Base-by-base conservation (phyloP, 2,113 vertebrate species). In the Cinclus mexicanus region DNA sequence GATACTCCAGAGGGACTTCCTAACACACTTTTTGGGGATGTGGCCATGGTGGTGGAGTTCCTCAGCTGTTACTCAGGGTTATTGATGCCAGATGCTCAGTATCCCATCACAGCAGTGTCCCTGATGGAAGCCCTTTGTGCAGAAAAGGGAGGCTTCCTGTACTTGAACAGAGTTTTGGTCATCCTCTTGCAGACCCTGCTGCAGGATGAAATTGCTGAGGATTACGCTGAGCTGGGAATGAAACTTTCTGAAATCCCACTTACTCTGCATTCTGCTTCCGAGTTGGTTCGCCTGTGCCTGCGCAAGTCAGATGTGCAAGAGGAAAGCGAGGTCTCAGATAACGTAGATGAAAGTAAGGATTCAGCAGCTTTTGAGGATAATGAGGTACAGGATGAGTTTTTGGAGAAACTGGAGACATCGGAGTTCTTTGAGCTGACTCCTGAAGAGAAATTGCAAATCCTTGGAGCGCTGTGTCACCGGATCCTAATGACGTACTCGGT, bases 401-500 rank as follows among this genome's bases (percentile, higher is more conserved):
- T 99, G 92, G 99, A 99, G 88, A 99, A 99, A 92, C 98, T 99
- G 37, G 99, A 99, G 94, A 99, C 98, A 0, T 96, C 98, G 0
- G 99, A 99, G 90, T 99, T 99, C 87, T 99, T 99, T 81, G 99
- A 99, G 91, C 95, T 99, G 69, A 98, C 97, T 15, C 98, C 99
- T 1, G 98, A 98, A 57, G 99, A 99, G 97, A 99, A 99, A 94
- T 96, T 99, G 28, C 98, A 22, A 93, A 98, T 99, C 84, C 97
- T 99, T 24, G 98, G 98, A 26, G 99, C 99, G 0, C 98, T 99
- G 33, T 99, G 99, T 93, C 99, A 99, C 97, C 98, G 99, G 37
- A 99, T 99, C 57, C 98, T 99, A 7, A 99, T 99, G 99, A 99
- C 99, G 0, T 99, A 99, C 93, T 99, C 99, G 0, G 98, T 99